Base-by-base conservation (phyloP, 2,113 vertebrate genomes). In the Ploceus nigricollis region DNA sequence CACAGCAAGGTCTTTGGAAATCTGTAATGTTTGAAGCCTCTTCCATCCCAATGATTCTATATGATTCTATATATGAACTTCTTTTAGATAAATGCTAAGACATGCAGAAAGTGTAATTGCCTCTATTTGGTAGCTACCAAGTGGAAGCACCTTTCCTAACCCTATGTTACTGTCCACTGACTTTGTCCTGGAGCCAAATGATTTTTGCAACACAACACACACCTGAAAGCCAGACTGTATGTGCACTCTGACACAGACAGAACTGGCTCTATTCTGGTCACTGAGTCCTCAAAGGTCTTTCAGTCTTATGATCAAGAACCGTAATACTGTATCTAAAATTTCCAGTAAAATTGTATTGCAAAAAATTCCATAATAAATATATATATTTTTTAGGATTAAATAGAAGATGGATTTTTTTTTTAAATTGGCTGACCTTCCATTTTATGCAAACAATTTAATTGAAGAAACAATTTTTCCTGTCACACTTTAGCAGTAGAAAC, bases 71-170 rank as follows among this genome's bases (percentile, higher is more conserved):
- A 37, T 40, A 15, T 45, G 7, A 82, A 58, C 30, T 27, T 54
- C 2, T 63, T 86, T 51, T 56, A 30, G 35, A 27, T 71, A 50
- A 58, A 48, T 33, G 10, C 10, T 60, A 63, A 17, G 27, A 39
- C 8, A 27, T 18, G 31, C 5, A 87, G 31, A 63, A 54, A 23
- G 8, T 0, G 0, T 30, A 57, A 37, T 18, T 68, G 9, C 6
- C 3, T 2, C 7, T 42, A 31, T 23, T 25, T 75, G 22, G 13
- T 45, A n/a, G 22, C 8, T 72, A 28, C 16, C 25, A 69, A n/a
- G 39, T 42, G 24, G 23, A 33, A 42, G 3, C 7, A 72, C 16
- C 16, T 35, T 68, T 24, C 18, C 18, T 28, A 39, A 10, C 3
- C 5, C 19, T 48, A 2, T 33, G 5, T 65, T 60, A 9, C 13